A percentile compares a stretch with the other conserved stretches of the same genome.
phyloP scores from a whole-genome alignment of 2,888 invertebrate genomes.

The Drosophila nr. medialis region DNA sequence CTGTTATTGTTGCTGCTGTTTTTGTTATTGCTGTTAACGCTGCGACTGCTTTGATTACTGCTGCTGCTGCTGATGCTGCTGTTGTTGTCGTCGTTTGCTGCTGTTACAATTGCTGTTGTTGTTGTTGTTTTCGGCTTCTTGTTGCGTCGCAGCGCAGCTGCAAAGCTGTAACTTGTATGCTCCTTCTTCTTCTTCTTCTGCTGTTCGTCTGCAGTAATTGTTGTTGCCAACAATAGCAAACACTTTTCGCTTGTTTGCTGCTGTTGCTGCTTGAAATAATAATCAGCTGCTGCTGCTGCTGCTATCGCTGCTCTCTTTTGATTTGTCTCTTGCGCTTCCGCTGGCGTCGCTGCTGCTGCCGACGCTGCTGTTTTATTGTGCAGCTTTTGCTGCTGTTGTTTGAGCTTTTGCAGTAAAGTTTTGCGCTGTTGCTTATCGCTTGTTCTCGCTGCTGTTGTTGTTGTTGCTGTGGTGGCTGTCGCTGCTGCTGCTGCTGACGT shows the following conservation, averaged over 20 bases:
- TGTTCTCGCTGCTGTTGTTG: constrained; percentile 34
- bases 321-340: constrained; percentile 49
- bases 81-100: constrained; percentile 25
- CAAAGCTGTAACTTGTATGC: constrained; percentile 65
- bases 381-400: constrained; percentile 65
- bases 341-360: constrained; percentile 37
- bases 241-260: constrained; percentile 60
- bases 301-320: constrained; percentile 53
- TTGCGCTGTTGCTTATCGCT: constrained; percentile 57
- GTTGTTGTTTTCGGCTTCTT: constrained; percentile 74
- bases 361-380: constrained; percentile 34
- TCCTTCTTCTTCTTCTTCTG: constrained; percentile 70
- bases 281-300: constrained; percentile 54
- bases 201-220: constrained; percentile 42
- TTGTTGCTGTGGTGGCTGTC: constrained; percentile 40
- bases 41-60: constrained; percentile 68
- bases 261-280: constrained; percentile 58
- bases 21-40: constrained; percentile 44
- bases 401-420: constrained; percentile 63
- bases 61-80: constrained; percentile 56
- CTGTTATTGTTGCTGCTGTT: constrained; percentile 45
- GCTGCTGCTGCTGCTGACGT: constrained; percentile 67
- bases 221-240: constrained; percentile 55
- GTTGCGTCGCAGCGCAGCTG: constrained; percentile 75
- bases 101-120: constrained; percentile 23